Evolutionary conservation across 2,113 vertebrate genomes (phyloP).

Genomic region (Menura novaehollandiae): DNA sequence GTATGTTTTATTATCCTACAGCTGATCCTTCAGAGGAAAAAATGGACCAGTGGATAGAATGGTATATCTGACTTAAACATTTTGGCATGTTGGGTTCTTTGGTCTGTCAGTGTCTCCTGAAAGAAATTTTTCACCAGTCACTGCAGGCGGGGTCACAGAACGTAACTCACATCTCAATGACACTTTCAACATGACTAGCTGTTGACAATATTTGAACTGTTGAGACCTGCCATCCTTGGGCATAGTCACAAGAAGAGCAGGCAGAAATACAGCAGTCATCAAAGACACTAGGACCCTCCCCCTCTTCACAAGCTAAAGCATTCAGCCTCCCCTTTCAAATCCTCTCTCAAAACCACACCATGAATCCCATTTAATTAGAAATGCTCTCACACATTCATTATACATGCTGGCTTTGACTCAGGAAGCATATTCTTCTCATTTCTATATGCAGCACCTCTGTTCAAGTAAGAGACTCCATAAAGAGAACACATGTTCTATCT

Average conservation of each 20-base stretch:
- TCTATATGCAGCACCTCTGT: not conserved
- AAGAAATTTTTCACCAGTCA: not conserved
- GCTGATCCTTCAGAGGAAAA: not conserved
- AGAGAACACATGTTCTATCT: not conserved
- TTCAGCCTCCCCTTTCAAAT: not conserved
- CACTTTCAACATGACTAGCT: slow-evolving; percentile 2
- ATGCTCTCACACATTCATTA: slow-evolving; percentile 31
- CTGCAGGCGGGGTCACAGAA: not conserved
- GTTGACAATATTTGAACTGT: slow-evolving; percentile 27
- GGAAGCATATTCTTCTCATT: slow-evolving; percentile 21
- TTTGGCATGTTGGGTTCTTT: not conserved
- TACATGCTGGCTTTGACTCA: not conserved
- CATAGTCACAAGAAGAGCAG: not conserved
- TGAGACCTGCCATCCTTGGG: not conserved
- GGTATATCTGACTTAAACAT: not conserved
- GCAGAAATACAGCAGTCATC: not conserved
- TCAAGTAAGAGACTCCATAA: not conserved
- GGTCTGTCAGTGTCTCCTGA: not conserved
- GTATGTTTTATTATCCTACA: not conserved
- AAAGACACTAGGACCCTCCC: not conserved
- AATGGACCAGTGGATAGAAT: not conserved
- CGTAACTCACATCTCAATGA: not conserved
- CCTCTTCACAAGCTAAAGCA: not conserved
- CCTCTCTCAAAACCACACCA: not conserved
- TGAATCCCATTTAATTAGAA: slow-evolving; percentile 31